phyloP scores from a whole-genome alignment of 2,113 vertebrate genomes.

The Glareola pratincola region DNA sequence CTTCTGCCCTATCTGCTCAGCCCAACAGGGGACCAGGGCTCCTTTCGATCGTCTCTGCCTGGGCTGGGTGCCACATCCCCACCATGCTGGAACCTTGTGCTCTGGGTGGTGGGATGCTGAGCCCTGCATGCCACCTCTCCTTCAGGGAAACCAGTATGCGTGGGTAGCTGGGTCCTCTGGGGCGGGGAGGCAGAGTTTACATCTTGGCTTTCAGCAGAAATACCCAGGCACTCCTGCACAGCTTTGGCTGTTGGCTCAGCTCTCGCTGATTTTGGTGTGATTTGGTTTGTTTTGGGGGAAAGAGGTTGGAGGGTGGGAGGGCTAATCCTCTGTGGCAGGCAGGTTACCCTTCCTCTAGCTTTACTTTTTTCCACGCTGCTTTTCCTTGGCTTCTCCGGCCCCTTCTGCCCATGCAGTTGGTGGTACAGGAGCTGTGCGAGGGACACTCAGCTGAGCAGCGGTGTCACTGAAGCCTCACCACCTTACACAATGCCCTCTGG shows the following conservation, averaged over 20 bases:
- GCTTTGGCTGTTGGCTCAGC: not conserved
- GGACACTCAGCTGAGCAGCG: accelerated
- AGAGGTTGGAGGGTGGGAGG: too few species aligned
- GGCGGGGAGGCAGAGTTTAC: not conserved
- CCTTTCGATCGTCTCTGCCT: not conserved
- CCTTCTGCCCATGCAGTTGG: not conserved
- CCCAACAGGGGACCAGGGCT: not conserved
- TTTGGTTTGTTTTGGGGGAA: not conserved
- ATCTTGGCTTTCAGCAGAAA: not conserved
- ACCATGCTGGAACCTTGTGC: not conserved
- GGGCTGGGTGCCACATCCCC: not conserved
- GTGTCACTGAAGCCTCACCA: not conserved
- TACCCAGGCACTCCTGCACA: not conserved
- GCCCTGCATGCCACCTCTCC: accelerated
- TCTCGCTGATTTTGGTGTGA: not conserved
- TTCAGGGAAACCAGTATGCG: not conserved
- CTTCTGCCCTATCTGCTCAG: not conserved
- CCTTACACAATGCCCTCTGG: not conserved
- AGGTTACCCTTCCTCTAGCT: not conserved
- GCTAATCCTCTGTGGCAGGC: not conserved
- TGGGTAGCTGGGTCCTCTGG: not conserved
- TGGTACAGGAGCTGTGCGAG: not conserved
- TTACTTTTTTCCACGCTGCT: not conserved
- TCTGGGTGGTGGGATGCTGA: not conserved
- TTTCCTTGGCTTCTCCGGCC: not conserved